A percentile compares a stretch with the other conserved stretches of the same genome.
Evolutionary conservation across 2,113 vertebrate genomes (phyloP).

Genomic region (Andinoacara biseriatus): DNA sequence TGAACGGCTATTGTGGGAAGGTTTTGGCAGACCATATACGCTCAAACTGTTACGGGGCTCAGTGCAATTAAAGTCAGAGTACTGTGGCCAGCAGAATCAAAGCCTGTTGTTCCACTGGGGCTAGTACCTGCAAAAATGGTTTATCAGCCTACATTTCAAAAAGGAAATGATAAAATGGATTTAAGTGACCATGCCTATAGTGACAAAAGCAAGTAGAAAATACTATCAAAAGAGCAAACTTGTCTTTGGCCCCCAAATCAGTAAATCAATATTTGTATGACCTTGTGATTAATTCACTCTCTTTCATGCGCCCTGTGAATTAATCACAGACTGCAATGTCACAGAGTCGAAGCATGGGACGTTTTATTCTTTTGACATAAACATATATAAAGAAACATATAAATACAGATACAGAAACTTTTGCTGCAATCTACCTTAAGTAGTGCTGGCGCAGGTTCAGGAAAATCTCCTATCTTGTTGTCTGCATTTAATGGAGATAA

Average conservation of each 20-base stretch:
- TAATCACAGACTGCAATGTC: neutral
- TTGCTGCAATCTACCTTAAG: neutral
- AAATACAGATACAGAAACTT: neutral
- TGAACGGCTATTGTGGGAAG: conserved; percentile 36
- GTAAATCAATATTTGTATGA: neutral
- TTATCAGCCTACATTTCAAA: conserved; percentile 24
- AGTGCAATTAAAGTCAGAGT: conserved; percentile 56
- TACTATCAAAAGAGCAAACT: neutral
- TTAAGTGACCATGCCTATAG: neutral
- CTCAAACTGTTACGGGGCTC: conserved; percentile 17
- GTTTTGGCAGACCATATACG: conserved; percentile 51
- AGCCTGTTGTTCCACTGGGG: neutral
- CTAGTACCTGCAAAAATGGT: conserved; percentile 19
- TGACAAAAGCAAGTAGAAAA: neutral
- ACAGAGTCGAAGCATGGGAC: neutral
- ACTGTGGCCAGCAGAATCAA: neutral
- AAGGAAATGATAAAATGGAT: conserved; percentile 1
- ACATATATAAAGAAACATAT: neutral
- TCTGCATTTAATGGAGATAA: conserved; percentile 52
- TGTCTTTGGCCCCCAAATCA: neutral
- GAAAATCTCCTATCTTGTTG: conserved; percentile 12
- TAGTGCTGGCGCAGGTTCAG: neutral
- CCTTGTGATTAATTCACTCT: neutral
- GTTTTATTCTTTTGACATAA: neutral
- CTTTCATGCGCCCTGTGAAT: neutral